Evolutionary conservation across 2,888 invertebrate genomes (phyloP).

Genomic region (Cyclophora punctaria): DNA sequence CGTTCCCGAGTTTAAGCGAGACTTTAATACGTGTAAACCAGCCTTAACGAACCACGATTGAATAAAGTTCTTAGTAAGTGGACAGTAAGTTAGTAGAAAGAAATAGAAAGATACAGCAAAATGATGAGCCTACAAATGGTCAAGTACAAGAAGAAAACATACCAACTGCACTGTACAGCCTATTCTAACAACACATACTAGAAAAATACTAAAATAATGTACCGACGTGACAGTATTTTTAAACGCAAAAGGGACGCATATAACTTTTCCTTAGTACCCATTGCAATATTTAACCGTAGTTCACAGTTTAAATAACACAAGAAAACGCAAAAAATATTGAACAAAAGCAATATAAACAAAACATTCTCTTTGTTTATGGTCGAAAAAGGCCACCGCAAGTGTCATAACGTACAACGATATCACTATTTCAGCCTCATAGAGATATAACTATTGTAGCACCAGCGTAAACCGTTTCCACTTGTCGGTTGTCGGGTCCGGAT

Average conservation of each 20-base stretch:
- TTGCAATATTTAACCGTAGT: neutral
- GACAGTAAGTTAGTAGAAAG: too few species aligned
- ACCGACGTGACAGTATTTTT: too few species aligned
- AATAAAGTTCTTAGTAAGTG: too few species aligned
- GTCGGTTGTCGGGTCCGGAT: neutral
- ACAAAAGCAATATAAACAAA: constrained; percentile 13
- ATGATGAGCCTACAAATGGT: too few species aligned
- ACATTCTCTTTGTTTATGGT: constrained; percentile 17
- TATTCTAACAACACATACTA: too few species aligned
- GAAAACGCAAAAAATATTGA: constrained; percentile 7
- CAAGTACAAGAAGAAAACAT: too few species aligned
- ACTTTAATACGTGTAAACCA: too few species aligned
- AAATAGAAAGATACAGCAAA: too few species aligned
- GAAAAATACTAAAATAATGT: too few species aligned
- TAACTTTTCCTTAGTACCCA: constrained; percentile 3
- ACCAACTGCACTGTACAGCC: too few species aligned
- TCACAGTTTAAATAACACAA: neutral
- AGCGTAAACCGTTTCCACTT: neutral
- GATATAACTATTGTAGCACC: constrained; percentile 4
- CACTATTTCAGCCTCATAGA: neutral
- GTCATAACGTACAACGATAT: constrained; percentile 10
- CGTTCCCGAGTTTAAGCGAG: too few species aligned
- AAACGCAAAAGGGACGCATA: neutral
- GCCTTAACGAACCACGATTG: too few species aligned
- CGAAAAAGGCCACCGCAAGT: constrained; percentile 13